Percentiles rank a stretch among this genome's conserved stretches.
Conservation (phyloP, 30 jellyfish, hydroid and myxozoan species). For the Catostylus mosaicus region DNA sequence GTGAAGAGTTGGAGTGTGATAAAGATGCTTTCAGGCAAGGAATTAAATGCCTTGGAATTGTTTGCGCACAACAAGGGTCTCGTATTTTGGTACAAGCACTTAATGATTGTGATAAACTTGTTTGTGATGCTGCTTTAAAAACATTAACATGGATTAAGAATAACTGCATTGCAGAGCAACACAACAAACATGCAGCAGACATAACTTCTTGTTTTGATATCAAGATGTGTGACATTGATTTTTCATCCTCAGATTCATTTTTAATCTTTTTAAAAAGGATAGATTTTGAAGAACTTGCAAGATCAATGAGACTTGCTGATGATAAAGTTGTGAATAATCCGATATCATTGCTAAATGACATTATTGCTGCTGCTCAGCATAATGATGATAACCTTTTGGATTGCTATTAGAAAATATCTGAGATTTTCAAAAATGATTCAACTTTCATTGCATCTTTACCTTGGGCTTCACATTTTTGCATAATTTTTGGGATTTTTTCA, state of each 20-base stretch:
- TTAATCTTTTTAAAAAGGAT: neutral
- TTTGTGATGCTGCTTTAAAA: conserved; percentile 26
- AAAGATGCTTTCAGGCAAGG: too few relatives aligned
- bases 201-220: conserved; percentile 40
- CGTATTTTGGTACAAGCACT: conserved; percentile 27
- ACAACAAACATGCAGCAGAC: neutral
- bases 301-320: conserved; percentile 41
- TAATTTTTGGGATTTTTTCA: too few relatives aligned
- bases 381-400: conserved; percentile 53
- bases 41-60: neutral
- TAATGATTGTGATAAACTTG: conserved; percentile 61
- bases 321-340: conserved; percentile 38
- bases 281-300: conserved; percentile 21
- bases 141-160: conserved; percentile 1
- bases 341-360: conserved; percentile 39
- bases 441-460: too few relatives aligned
- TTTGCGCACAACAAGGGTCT: conserved; percentile 29
- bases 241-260: conserved; percentile 2
- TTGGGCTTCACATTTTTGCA: too few relatives aligned
- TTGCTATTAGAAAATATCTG: conserved; percentile 30
- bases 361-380: conserved; percentile 51
- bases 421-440: neutral
- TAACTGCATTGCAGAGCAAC: neutral
- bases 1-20: neutral
- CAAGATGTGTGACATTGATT: neutral